Percentiles rank a stretch among this genome's conserved stretches.
phyloP scores from a whole-genome alignment of 2,113 vertebrate genomes.

The Microcebus jonahi region DNA sequence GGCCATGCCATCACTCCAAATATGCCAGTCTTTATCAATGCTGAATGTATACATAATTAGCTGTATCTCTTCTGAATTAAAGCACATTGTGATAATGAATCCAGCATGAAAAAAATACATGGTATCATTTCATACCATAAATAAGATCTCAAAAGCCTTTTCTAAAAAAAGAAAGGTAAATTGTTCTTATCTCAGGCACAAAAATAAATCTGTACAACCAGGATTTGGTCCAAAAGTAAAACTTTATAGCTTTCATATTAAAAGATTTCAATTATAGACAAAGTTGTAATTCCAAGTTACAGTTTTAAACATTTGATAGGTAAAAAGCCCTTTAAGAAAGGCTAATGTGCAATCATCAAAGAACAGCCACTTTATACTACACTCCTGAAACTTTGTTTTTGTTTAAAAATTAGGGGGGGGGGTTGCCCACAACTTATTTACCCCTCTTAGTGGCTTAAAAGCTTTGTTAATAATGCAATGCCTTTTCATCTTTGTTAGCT shows the following conservation, averaged over 20 bases:
- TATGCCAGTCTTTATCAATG: not conserved
- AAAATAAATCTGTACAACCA: slow-evolving; percentile 17
- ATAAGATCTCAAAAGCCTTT: slow-evolving; percentile 15
- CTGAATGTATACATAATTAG: not conserved
- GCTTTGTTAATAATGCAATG: slow-evolving; percentile 70
- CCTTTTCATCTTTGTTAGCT: slow-evolving; percentile 68
- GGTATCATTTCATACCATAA: not conserved
- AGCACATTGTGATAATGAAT: not conserved
- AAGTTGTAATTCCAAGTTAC: not conserved
- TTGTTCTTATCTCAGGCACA: not conserved
- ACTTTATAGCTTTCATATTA: not conserved
- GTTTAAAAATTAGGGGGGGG: not conserved
- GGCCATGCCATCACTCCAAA: not conserved
- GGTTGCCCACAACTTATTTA: slow-evolving; percentile 38
- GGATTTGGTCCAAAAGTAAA: slow-evolving; percentile 43
- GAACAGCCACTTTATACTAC: not conserved
- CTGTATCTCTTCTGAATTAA: not conserved
- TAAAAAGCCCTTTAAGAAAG: slow-evolving; percentile 40
- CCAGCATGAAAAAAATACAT: not conserved
- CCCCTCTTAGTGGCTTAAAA: slow-evolving; percentile 62
- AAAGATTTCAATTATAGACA: slow-evolving; percentile 25
- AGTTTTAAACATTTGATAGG: not conserved
- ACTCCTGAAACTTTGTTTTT: not conserved
- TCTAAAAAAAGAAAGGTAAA: not conserved
- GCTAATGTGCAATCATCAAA: not conserved